phyloP scores from a whole-genome alignment of 2,113 vertebrate genomes.

The Nematolebias whitei region DNA sequence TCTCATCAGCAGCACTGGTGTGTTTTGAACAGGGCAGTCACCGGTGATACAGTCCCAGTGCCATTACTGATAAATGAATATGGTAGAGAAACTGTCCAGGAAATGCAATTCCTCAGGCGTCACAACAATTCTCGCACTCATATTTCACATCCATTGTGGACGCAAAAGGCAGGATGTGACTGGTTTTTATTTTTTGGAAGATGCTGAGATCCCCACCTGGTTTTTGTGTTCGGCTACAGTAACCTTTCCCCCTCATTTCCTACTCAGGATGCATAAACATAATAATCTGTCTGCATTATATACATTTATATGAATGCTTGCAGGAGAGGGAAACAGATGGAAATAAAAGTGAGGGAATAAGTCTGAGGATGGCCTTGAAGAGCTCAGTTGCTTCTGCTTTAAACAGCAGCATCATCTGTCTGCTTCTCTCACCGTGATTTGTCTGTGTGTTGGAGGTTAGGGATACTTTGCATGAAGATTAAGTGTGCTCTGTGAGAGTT shows the following conservation, averaged over 20 bases:
- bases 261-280: slow-evolving; percentile 52
- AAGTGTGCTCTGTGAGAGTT: slow-evolving; percentile 55
- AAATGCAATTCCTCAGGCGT: slow-evolving; percentile 76
- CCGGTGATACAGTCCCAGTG: slow-evolving; percentile 24
- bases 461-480: slow-evolving; percentile 67
- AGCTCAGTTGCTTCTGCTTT: slow-evolving; percentile 20
- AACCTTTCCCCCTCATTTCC: slow-evolving; percentile 32
- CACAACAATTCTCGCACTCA: slow-evolving; percentile 72
- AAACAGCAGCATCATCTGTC: slow-evolving; percentile 36
- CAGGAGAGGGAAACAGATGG: slow-evolving; percentile 10
- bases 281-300: slow-evolving; percentile 45
- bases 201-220: slow-evolving; percentile 37
- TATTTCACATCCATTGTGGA: slow-evolving; percentile 71
- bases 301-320: slow-evolving; percentile 31
- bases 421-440: slow-evolving; percentile 40
- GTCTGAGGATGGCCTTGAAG: not conserved
- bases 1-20: slow-evolving; percentile 5
- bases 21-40: slow-evolving; percentile 34
- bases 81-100: slow-evolving; percentile 65
- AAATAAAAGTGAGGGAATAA: not conserved
- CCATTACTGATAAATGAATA: slow-evolving; percentile 64
- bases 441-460: slow-evolving; percentile 57
- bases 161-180: slow-evolving; percentile 32
- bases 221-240: slow-evolving; percentile 22
- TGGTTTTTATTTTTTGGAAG: slow-evolving; percentile 36